Percentiles rank a stretch among this genome's conserved stretches.
phyloP scores from a whole-genome alignment of 1,140 invertebrate species.

The Drosophila parvula region DNA sequence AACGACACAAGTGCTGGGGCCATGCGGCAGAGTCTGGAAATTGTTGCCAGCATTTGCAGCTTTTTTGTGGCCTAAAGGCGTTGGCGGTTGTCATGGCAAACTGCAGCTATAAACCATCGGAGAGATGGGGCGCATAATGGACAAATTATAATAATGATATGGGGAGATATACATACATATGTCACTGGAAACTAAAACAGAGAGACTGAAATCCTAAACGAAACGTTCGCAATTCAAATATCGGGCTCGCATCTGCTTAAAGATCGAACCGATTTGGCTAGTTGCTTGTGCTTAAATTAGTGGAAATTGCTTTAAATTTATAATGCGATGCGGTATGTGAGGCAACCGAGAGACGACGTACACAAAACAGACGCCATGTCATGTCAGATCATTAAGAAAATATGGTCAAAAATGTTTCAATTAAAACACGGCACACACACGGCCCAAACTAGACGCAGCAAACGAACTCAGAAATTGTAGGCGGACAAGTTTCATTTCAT shows the following conservation, averaged over 20 bases:
- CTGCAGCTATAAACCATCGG: conserved; percentile 66
- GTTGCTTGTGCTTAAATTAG: conserved; percentile 74
- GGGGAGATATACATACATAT: conserved; percentile 35
- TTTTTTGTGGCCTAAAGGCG: conserved; percentile 74
- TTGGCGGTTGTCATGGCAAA: conserved; percentile 58
- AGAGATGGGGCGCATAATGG: conserved; percentile 49
- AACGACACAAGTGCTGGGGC: conserved; percentile 73
- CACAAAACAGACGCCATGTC: conserved; percentile 74
- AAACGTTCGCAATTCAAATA: conserved; percentile 30
- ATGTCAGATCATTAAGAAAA: conserved; percentile 82
- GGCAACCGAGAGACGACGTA: conserved; percentile 25
- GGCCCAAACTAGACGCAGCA: conserved; percentile 51
- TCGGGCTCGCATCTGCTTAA: conserved; percentile 7
- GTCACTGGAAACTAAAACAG: conserved; percentile 17
- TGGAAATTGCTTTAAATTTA: conserved; percentile 68
- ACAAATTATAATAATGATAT: conserved; percentile 79
- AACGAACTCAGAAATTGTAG: conserved; percentile 71
- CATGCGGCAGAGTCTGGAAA: conserved; percentile 17
- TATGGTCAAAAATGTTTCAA: conserved; percentile 82
- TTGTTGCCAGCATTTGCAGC: conserved; percentile 74
- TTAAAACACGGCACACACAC: conserved; percentile 46
- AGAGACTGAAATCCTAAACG: conserved; percentile 9
- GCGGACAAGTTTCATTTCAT: conserved; percentile 70
- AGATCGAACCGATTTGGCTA: conserved; percentile 47
- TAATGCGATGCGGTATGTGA: conserved; percentile 40